These are phyloP conservation scores for Oreohelix idahoensis DNA, from an alignment of 1,140 invertebrate genomes.

Conservation along the genomic window DNA sequence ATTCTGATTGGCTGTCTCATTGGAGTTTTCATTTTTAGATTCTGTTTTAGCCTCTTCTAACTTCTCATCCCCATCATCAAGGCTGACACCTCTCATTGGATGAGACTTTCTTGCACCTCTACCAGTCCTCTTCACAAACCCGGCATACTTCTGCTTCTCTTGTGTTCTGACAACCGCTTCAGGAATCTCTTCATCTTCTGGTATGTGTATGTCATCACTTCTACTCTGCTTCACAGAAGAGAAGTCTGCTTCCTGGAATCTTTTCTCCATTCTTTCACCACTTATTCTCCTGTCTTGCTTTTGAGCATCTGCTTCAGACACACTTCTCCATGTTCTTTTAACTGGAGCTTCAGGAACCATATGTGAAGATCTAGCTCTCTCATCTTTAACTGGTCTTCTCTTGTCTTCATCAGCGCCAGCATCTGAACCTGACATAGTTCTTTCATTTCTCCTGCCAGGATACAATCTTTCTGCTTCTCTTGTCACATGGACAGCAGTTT, in stretches of 20 bases:
- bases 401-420: neutral
- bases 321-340: neutral
- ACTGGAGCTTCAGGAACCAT: neutral
- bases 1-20: neutral
- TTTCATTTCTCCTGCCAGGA: neutral
- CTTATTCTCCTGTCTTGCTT: neutral
- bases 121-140: constrained; percentile 2
- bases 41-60: neutral
- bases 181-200: neutral
- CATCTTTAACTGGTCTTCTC: neutral
- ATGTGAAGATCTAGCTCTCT: neutral
- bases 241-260: neutral
- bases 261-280: neutral
- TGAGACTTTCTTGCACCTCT: neutral
- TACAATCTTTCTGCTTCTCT: neutral
- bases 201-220: neutral
- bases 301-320: neutral
- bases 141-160: neutral
- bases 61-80: neutral
- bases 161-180: neutral
- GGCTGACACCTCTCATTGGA: neutral
- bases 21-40: neutral
- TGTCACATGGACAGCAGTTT: neutral
- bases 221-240: neutral
- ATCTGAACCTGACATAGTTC: neutral